A percentile compares a stretch with the other conserved stretches of the same genome.
Conservation (phyloP, 2,113 vertebrate genomes). For the Macrotus californicus region DNA sequence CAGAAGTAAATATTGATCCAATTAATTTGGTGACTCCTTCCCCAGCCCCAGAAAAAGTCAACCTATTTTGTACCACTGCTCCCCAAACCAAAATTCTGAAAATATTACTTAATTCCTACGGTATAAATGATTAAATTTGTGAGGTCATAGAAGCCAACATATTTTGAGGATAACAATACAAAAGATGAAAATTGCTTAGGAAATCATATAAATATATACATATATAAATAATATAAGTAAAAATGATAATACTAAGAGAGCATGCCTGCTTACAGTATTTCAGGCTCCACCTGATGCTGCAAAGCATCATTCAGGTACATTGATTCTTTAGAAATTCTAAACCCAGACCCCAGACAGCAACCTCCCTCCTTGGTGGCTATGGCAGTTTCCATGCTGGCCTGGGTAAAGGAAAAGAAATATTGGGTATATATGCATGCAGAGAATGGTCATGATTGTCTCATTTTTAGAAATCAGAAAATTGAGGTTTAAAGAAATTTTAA, state of each 20-base stretch:
- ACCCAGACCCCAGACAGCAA: not conserved
- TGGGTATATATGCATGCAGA: not conserved
- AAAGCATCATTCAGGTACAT: not conserved
- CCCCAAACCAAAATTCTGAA: not conserved
- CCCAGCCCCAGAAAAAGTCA: not conserved
- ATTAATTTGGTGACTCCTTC: constrained; percentile 23
- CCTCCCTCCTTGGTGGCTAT: not conserved
- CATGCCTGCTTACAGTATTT: not conserved
- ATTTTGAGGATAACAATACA: not conserved
- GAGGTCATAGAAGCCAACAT: not conserved
- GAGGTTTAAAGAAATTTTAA: not conserved
- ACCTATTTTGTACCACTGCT: not conserved
- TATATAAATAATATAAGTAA: not conserved
- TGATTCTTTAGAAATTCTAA: not conserved
- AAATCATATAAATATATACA: not conserved
- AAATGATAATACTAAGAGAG: not conserved
- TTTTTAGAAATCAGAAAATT: not conserved
- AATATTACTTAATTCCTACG: not conserved
- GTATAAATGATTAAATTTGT: not conserved
- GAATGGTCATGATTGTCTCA: not conserved
- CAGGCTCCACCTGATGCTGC: not conserved
- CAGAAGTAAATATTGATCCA: constrained; percentile 48
- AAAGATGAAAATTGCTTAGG: not conserved
- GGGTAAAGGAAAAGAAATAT: not conserved
- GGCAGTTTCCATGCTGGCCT: not conserved